These are phyloP conservation scores for Hypothenemus hampei DNA, from an alignment of 1,140 invertebrate genomes.

Conservation along the genomic window DNA sequence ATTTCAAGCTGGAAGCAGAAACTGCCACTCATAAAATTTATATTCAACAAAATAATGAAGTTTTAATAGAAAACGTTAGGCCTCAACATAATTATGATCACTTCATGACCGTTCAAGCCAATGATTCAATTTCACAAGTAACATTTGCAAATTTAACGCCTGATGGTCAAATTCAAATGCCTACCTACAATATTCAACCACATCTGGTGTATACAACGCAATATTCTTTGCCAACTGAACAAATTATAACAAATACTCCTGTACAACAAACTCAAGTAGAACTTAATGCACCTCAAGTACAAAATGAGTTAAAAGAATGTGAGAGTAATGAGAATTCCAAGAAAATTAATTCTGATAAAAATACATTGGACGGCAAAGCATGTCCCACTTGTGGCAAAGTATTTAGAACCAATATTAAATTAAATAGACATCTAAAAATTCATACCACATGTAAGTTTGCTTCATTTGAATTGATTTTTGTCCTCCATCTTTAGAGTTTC, in stretches of 20 bases:
- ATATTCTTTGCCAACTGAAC: slow-evolving; percentile 10
- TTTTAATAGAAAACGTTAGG: slow-evolving; percentile 4
- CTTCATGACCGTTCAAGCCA: slow-evolving; percentile 4
- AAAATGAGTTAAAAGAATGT: slow-evolving; percentile 28
- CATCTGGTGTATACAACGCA: slow-evolving; percentile 7
- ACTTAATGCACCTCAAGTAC: slow-evolving; percentile 24
- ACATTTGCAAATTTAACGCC: slow-evolving; percentile 2
- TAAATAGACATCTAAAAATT: slow-evolving; percentile 56
- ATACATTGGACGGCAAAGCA: slow-evolving; percentile 35
- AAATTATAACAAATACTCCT: neutral
- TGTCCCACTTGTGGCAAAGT: slow-evolving; percentile 56
- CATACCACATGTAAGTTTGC: slow-evolving; percentile 49
- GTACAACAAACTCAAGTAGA: slow-evolving; percentile 12
- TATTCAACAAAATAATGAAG: slow-evolving; percentile 7
- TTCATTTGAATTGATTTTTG: neutral
- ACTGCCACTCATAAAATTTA: slow-evolving; percentile 5
- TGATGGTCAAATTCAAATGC: neutral
- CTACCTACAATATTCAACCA: slow-evolving; percentile 1
- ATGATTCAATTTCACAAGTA: slow-evolving; percentile 1
- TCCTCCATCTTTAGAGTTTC: neutral
- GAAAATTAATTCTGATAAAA: neutral
- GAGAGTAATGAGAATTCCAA: slow-evolving; percentile 28
- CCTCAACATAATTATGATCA: slow-evolving; percentile 8
- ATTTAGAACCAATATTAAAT: slow-evolving; percentile 53
- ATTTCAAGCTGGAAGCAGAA: slow-evolving; percentile 16